Evolutionary conservation across 2,113 vertebrate species (phyloP).

Genomic region (Chamaetylas fuelleborni): DNA sequence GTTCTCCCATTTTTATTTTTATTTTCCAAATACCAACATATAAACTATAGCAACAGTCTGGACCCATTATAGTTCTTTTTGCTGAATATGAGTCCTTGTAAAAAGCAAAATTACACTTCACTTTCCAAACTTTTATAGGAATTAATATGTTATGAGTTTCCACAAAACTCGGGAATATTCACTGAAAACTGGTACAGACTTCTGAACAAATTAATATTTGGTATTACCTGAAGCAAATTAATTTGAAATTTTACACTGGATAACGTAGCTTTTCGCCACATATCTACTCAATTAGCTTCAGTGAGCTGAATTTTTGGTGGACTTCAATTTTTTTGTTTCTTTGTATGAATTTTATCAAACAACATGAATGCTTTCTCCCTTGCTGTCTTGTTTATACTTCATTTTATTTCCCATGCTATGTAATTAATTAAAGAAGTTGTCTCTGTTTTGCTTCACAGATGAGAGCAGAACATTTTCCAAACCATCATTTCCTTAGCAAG

Average conservation of each 20-base stretch:
- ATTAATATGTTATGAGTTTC: not conserved
- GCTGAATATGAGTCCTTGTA: not conserved
- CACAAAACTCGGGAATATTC: fast-evolving
- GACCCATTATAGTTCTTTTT: not conserved
- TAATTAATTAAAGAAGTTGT: not conserved
- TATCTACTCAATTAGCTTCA: not conserved
- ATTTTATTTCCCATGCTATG: not conserved
- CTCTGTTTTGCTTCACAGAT: not conserved
- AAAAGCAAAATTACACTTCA: not conserved
- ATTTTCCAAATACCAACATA: not conserved
- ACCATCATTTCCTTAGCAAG: not conserved
- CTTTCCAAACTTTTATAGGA: not conserved
- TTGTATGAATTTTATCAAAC: not conserved
- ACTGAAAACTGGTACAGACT: not conserved
- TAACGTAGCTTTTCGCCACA: not conserved
- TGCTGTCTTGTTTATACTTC: not conserved
- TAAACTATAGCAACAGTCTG: not conserved
- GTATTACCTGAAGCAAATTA: not conserved
- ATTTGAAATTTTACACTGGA: not conserved
- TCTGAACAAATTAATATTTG: not conserved
- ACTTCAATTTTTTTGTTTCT: not conserved
- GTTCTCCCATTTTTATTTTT: not conserved
- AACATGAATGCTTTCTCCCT: not conserved
- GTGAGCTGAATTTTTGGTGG: not conserved
- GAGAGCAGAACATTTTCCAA: not conserved